Base-by-base conservation (phyloP, 1,140 invertebrate species). In the Polyergus mexicanus region DNA sequence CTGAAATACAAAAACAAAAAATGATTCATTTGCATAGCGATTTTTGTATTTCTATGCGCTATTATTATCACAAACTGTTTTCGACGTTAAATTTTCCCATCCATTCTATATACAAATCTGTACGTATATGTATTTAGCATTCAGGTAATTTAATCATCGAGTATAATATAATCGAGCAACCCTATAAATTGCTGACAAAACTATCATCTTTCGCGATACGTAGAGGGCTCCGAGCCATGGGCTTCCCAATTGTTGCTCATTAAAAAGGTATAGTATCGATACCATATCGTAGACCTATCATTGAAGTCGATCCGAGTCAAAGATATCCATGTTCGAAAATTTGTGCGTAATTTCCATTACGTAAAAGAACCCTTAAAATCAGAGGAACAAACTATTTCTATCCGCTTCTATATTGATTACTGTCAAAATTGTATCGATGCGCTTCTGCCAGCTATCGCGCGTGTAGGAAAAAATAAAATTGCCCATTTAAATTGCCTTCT, bases 161-260 rank as follows among this genome's bases (percentile, higher is more conserved):
- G 19, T 19, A 10, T 47, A 77, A 25, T 72, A 72, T 58, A 19
- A n/a, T 6, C 19, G 13, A 44, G n/a, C 35, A 83, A 81, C n/a
- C 5, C n/a, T 78, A 66, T 81, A 84, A 90, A 84, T 56, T 91
- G 89, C 62, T 83, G 75, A 74, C 44, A 76, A 84, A 84, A 86
- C 62, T 78, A 35, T 86, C 35, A 83, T 28, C 54, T 90, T 87
- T 80, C 76, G 83, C 54, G 63, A 87, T 78, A 60, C 47, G 80
- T 87, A 91, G 84, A 92, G 90, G 91, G 87, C 89, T 92, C 16
- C 84, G 41, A 65, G 78, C 65, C 89, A 87, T 86, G 77, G 86
- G 86, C 84, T 91, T 83, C 51, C 47, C 85, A 78, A 78, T 86
- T 88, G 85, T 85, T 88, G 86, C 75, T 77, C 75, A 74, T 88